Evolutionary conservation across 2,797 vertebrate genomes (phyloP).

Genomic region (Oophaga sylvatica): DNA sequence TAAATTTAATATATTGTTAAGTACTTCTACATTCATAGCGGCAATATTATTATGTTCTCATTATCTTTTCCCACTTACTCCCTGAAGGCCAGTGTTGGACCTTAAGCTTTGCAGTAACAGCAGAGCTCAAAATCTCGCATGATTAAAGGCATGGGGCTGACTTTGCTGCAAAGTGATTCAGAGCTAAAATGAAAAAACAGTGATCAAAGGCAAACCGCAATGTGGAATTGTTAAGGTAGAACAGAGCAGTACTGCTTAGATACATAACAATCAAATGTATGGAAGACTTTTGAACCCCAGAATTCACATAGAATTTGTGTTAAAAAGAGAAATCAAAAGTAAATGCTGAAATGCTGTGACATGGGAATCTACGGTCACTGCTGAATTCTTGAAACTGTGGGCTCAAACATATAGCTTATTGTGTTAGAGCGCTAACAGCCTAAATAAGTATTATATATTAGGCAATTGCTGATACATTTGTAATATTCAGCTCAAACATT

Average conservation of each 20-base stretch:
- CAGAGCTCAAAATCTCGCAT: constrained; percentile 26
- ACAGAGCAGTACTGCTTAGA: neutral
- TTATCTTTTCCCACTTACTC: constrained; percentile 36
- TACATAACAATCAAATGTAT: neutral
- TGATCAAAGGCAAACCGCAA: constrained; percentile 32
- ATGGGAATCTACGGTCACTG: neutral
- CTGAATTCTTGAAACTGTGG: neutral
- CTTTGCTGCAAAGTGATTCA: constrained; percentile 28
- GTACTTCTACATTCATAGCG: neutral
- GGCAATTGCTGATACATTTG: no score
- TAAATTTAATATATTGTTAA: neutral
- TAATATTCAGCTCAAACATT: no score
- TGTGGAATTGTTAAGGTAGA: constrained; percentile 6
- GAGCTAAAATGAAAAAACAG: neutral
- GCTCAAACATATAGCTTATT: neutral
- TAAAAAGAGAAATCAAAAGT: neutral
- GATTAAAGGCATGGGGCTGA: constrained; percentile 39
- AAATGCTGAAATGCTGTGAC: neutral
- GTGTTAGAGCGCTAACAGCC: neutral
- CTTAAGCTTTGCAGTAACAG: constrained; percentile 44
- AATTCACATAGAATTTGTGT: neutral
- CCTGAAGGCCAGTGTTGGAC: constrained; percentile 25
- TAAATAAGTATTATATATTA: neutral
- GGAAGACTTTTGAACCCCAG: neutral
- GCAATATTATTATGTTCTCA: constrained; percentile 37